Evolutionary conservation across 2,797 vertebrate genomes (phyloP), one percentile per base, ranked within the genome.

Genomic region (Gallirallus australis): DNA sequence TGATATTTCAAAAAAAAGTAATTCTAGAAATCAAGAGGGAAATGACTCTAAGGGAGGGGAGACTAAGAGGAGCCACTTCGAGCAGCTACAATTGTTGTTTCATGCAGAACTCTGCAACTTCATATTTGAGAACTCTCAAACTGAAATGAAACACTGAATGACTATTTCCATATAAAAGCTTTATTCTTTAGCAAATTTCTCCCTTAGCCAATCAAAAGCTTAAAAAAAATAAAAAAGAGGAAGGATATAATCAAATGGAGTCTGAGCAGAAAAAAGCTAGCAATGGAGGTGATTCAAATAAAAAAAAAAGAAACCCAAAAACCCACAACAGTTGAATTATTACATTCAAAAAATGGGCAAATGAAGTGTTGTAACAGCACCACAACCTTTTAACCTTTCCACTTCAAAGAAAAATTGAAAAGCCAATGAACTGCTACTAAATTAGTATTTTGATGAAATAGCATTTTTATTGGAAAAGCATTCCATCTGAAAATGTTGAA

Each of bases 361-460:
- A 84, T 30, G 13, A 75, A 81, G 76, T n/a, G 53, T 9, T 24
- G 1, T n/a, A 65, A 70, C 14, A 54, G 8, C 20, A 84, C 7
- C 59, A 76, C 92, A 89, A 69, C 73, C 31, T 79, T 83, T 81
- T 50, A 82, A 82, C 50, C 50, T 96, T 88, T 93, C 72, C 33
- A 92, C 21, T 69, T 94, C 52, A 73, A 79, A 69, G 63, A 76
- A 89, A 79, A 91, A 82, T 0, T 84, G 66, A 76, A 91, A 93
- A 90, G 57, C 1, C 23, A 65, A 59, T 61, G 37, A 92, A 57
- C 50, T 37, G 45, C 81, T 72, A 75, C 12, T 72, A 71, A 93
- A 59, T 71, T 59, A 81, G 9, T 48, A 71, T 86, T 94, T 86
- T 81, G 30, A 54, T 57, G 47, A 92, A 86, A 79, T 9, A 65